Evolutionary conservation across 2,113 vertebrate species (phyloP), one percentile per base, ranked within the genome.

Genomic region (Jaculus jaculus): DNA sequence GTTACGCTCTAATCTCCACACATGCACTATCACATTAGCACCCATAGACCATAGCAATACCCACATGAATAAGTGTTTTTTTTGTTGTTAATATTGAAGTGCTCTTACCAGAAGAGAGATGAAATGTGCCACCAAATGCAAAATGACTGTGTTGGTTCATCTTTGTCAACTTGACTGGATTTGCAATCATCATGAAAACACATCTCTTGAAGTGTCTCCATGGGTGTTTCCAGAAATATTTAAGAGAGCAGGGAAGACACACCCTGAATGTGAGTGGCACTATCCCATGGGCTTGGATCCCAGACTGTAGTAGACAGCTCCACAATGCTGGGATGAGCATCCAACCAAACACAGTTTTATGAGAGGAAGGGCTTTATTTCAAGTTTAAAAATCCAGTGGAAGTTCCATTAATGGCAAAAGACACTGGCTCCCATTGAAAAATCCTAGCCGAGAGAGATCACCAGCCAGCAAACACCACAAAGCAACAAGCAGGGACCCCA

Each of bases 51-150:
- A 28, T 63, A 63, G n/a, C 65, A 47, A 47, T 34, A 84, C 54
- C 16, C 4, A 21, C 13, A 79, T 12, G 65, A 12, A 87, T 18
- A 12, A 91, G 7, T 34, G 37, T 24, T 91, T 96, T 89, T 58
- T 81, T 13, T 81, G 87, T 66, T 26, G 65, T 47, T 47, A 75
- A 83, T 92, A 89, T 3, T 42, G 68, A 78, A 30, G 11, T 69
- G 20, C 2, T 83, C n/a, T 91, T 86, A 71, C 23, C 51, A 89
- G 71, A 90, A 84, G 69, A 81, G 61, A 15, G 63, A 96, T 58
- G 34, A 80, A 5, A 51, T 61, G 1, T 7, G 37, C 3, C 80
- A 90, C 13, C 15, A 90, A 90, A 92, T 81, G 9, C 39, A 80
- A 84, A 11, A 89, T 47, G 28, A 26, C 26, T 54, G 7, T 61